These are phyloP conservation scores for Phrynocephalus guinanensis DNA, from an alignment of 2,797 vertebrate genomes.

Conservation along the genomic window DNA sequence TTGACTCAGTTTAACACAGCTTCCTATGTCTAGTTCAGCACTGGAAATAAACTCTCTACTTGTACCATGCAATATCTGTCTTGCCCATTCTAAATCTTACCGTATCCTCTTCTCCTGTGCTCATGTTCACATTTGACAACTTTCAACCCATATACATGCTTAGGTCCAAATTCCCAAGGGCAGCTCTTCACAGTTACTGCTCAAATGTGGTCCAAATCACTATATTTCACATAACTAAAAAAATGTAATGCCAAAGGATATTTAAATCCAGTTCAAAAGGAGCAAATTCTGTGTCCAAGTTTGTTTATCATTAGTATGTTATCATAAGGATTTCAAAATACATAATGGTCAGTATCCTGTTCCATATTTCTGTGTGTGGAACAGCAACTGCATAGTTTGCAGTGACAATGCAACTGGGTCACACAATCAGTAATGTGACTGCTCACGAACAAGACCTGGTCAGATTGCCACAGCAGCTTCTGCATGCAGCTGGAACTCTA, in stretches of 20 bases:
- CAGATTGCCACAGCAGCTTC: no score
- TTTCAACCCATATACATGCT: not conserved
- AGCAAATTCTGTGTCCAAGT: slow-evolving; percentile 6
- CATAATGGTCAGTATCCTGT: no score
- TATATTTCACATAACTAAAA: not conserved
- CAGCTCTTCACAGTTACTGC: not conserved
- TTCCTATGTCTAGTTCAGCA: not conserved
- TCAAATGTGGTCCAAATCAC: not conserved
- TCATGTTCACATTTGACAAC: not conserved
- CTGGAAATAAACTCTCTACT: not conserved
- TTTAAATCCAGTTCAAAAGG: not conserved
- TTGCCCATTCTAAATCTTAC: not conserved
- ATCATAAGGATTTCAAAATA: slow-evolving; percentile 29
- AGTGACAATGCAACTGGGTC: no score
- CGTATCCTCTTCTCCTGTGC: not conserved
- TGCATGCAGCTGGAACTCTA: no score
- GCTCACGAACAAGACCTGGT: no score
- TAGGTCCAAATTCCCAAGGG: not conserved
- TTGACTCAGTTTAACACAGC: not conserved
- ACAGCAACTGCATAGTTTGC: no score
- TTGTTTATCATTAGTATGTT: slow-evolving; percentile 35
- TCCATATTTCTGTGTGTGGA: no score
- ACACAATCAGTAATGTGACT: no score
- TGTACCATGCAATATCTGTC: not conserved
- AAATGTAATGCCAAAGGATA: not conserved